Evolutionary conservation across 2,797 vertebrate genomes (phyloP), one percentile per base, ranked within the genome.

Genomic region (Iguana delicatissima): DNA sequence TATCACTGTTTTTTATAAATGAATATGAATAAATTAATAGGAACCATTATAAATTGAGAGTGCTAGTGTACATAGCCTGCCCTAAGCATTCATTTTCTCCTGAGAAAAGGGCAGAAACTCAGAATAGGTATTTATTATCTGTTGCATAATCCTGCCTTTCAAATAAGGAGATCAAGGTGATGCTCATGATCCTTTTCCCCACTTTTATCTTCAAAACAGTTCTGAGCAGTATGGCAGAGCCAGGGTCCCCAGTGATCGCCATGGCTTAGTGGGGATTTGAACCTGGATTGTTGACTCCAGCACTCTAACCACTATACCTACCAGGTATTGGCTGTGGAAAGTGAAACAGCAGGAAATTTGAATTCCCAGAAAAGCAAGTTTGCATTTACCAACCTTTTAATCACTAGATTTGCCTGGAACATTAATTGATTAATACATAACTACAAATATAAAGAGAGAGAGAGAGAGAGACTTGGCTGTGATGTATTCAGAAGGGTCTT

Each of bases 131-230:
- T 38, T 76, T 76, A 16, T 35, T 35, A 76, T 38, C 38, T 20
- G 7, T 76, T 76, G 35, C 29, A 6, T 38, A 76, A 20, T 4
- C 67, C 59, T 59, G 59, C 59, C 59, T 59, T 1, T 76, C 20
- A 16, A 38, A 12, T 76, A 16, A 76, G 35, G 73, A 76, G 20
- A 16, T 20, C 73, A 38, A 76, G 72, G n/a, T 16, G n/a, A 35
- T 24, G 0, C 6, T 2, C 1, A 13, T 20, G 20, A 76, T 7
- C 1, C 35, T 38, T 2, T 20, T 18, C n/a, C 35, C 16, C n/a
- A n/a, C 16, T 76, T 38, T 32, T 76, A 18, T 76, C 8, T 16
- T 38, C 16, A 76, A 6, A 38, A 76, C 32, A 76, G 20, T 35
- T 35, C 1, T 38, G 73, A 38, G 14, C 6, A 16, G 5, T 20